phyloP scores from a whole-genome alignment of 2,888 invertebrate genomes.

The Fragum fragum region DNA sequence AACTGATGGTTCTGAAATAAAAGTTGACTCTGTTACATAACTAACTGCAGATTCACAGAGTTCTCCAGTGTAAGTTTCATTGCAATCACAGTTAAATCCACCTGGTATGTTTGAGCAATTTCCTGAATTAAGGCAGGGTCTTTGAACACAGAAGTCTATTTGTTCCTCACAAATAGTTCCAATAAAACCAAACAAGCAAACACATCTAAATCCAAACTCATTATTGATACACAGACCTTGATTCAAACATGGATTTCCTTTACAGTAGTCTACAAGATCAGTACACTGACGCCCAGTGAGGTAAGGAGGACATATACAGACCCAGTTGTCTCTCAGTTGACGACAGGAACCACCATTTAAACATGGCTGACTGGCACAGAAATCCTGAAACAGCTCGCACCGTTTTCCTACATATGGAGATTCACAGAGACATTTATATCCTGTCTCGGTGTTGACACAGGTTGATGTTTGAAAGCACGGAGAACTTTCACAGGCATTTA shows the following conservation, averaged over 20 bases:
- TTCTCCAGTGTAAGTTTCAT: constrained; percentile 37
- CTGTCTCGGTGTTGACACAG: constrained; percentile 44
- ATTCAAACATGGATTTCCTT: constrained; percentile 47
- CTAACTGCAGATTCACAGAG: constrained; percentile 40
- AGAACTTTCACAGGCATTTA: constrained; percentile 48
- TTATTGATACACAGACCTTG: constrained; percentile 46
- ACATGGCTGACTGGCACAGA: constrained; percentile 55
- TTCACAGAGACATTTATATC: constrained; percentile 45
- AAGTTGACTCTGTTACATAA: not conserved
- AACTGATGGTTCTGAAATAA: not conserved
- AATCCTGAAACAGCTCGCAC: constrained; percentile 32
- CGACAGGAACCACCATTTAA: constrained; percentile 47
- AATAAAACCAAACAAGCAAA: constrained; percentile 52
- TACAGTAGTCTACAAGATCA: constrained; percentile 52
- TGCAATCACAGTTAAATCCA: constrained; percentile 49
- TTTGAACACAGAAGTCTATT: constrained; percentile 44
- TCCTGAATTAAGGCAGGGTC: constrained; percentile 49
- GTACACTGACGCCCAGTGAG: constrained; percentile 54
- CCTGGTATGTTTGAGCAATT: constrained; percentile 52
- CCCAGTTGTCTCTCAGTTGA: constrained; percentile 28
- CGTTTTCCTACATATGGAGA: constrained; percentile 37
- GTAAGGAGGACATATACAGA: constrained; percentile 51
- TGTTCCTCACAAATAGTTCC: constrained; percentile 40
- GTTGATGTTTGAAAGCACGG: constrained; percentile 52
- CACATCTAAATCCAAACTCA: constrained; percentile 46